Percentiles rank a stretch among this genome's conserved stretches.
These are phyloP conservation scores for Cyanoderma ruficeps DNA, from an alignment of 2,113 vertebrate genomes.

Conservation along the genomic window DNA sequence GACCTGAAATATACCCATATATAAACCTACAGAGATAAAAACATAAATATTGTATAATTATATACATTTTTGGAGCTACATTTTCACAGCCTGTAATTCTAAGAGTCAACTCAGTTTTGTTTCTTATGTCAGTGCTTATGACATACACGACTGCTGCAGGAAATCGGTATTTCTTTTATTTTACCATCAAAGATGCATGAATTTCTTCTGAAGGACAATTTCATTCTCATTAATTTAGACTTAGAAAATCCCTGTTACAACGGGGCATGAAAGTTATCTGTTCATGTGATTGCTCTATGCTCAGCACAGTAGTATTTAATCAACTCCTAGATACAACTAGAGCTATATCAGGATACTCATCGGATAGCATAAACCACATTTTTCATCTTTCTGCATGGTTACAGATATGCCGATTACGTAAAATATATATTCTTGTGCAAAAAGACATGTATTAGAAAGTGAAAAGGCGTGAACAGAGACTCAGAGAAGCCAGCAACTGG, in stretches of 20 bases:
- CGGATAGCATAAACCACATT: background rate
- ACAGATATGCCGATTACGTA: conserved; percentile 9
- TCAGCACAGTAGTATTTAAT: background rate
- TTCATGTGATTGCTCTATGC: background rate
- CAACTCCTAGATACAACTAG: background rate
- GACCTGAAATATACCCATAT: background rate
- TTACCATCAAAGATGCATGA: background rate
- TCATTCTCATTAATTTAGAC: background rate
- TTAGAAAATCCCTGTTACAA: background rate
- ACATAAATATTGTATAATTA: background rate
- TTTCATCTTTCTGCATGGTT: background rate
- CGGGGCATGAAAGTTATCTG: background rate
- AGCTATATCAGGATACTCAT: background rate
- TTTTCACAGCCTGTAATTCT: background rate
- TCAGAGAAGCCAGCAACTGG: background rate
- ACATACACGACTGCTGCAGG: background rate
- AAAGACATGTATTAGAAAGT: background rate
- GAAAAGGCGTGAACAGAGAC: background rate
- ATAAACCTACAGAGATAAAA: background rate
- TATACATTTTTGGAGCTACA: background rate
- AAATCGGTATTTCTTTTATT: background rate
- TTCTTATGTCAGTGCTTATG: background rate
- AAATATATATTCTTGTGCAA: background rate
- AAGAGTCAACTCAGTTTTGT: background rate
- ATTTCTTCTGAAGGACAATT: background rate